phyloP scores from a whole-genome alignment of 2,888 invertebrate genomes.

The Drosophila suboccidentalis region DNA sequence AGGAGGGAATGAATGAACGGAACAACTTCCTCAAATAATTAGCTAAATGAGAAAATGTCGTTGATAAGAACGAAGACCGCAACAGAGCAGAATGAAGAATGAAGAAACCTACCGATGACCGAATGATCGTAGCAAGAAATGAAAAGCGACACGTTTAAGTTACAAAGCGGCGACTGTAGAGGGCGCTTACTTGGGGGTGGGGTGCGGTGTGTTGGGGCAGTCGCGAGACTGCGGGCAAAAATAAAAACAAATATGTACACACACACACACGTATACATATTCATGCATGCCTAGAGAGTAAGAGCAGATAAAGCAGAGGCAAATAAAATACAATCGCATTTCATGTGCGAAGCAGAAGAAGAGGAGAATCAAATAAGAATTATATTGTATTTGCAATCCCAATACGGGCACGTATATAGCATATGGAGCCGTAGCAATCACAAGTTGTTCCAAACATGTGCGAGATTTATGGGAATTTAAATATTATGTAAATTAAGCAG shows the following conservation, averaged over 20 bases:
- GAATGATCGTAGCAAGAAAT: constrained; percentile 27
- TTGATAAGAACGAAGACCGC: constrained; percentile 50
- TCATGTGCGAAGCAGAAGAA: constrained; percentile 9
- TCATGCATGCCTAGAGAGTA: background rate
- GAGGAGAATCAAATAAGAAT: constrained; percentile 6
- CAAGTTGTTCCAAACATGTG: constrained; percentile 44
- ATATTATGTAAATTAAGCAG: constrained; percentile 62
- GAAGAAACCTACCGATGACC: constrained; percentile 16
- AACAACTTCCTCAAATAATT: constrained; percentile 70
- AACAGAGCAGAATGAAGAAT: constrained; percentile 2
- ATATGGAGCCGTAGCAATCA: constrained; percentile 30
- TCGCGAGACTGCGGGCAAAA: constrained; percentile 51
- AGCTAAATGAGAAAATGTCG: constrained; percentile 54
- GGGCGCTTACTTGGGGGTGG: constrained; percentile 5
- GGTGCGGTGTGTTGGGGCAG: constrained; percentile 15
- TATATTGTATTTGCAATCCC: constrained; percentile 32
- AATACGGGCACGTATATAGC: constrained; percentile 45
- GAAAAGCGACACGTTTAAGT: constrained; percentile 48
- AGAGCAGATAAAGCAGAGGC: constrained; percentile 41
- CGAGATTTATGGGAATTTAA: constrained; percentile 47
- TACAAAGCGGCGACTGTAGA: constrained; percentile 2
- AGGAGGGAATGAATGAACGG: background rate
- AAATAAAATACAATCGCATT: constrained; percentile 38
- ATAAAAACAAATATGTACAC: constrained; percentile 51
- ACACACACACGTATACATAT: constrained; percentile 14